Base-by-base conservation (phyloP, 2,797 vertebrate genomes). In the Percopsis omiscomaycus region DNA sequence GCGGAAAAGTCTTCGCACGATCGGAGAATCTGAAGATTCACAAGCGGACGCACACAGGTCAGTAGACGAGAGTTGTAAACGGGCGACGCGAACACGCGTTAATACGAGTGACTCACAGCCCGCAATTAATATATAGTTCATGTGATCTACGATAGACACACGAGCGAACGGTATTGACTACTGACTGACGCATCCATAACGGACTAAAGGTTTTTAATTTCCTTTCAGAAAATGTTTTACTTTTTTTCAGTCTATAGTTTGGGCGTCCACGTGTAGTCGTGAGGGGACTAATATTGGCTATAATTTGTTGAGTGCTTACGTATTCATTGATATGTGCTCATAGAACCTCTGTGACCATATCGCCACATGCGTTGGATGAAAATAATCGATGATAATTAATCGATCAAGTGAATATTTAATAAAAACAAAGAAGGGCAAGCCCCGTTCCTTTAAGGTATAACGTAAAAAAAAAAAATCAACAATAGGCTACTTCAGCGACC, bases 21-120 rank as follows among this genome's bases (percentile, higher is more conserved):
- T 98, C 96, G 49, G 96, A 98, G 87, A 98, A 97, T 90, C 91
- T 98, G 80, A 98, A 98, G 92, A 98, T 98, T 81, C 96, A 98
- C 92, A 98, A 97, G 89, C 92, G 96, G 88, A 98, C 96, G 51
- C 96, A 98, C 85, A 98, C 96, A 97, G 96, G 96, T 98, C 88
- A 93, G 95, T 96, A 11, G 53, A 61, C 69, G 46, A 49, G 29
- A 12, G 47, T 45, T 37, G 3, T 55, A 15, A 54, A 45, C 62
- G 51, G 76, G 27, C 61, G 22, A 4, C 1, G 37, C 9, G 37
- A 74, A 52, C 61, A 42, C 45, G 42, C 27, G 30, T 29, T 48
- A 58, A 51, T 32, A 57, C 1, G 48, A 56, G 14, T 12, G 5
- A 22, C 32, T 11, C 44, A 42, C 32, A 32, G 9, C 9, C 11